These are phyloP conservation scores for Diaperis boleti DNA, from an alignment of 2,888 invertebrate genomes.

Conservation along the genomic window DNA sequence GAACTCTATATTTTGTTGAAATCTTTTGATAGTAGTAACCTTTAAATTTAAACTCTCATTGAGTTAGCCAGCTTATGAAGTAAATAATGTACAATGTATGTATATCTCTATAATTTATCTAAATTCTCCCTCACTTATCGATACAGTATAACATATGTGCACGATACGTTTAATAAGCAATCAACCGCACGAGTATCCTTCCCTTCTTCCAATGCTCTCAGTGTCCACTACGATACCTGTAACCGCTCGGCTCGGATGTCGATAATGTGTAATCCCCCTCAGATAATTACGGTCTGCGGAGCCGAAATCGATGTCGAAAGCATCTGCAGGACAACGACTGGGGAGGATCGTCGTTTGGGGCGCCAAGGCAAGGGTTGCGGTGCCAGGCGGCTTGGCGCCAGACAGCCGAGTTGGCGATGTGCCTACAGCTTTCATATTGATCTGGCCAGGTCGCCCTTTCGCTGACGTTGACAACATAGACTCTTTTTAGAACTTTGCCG, in stretches of 20 bases:
- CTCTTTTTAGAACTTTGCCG: slow-evolving; percentile 3
- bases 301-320: slow-evolving; percentile 10
- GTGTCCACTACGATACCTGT: background rate
- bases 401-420: slow-evolving; percentile 53
- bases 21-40: too few relatives aligned
- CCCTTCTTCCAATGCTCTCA: too few relatives aligned
- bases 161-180: too few relatives aligned
- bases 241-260: background rate
- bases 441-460: slow-evolving; percentile 42
- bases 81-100: too few relatives aligned
- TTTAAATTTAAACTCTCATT: too few relatives aligned
- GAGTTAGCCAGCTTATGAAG: too few relatives aligned
- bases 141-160: too few relatives aligned
- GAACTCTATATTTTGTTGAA: too few relatives aligned
- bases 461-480: slow-evolving; percentile 33
- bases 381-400: slow-evolving; percentile 54
- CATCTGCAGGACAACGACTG: slow-evolving; percentile 36
- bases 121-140: too few relatives aligned
- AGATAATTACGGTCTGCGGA: slow-evolving; percentile 30
- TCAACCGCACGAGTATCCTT: too few relatives aligned
- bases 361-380: slow-evolving; percentile 47
- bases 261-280: slow-evolving; percentile 3
- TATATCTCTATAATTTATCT: too few relatives aligned
- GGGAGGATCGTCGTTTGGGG: slow-evolving; percentile 21
- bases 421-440: slow-evolving; percentile 50